Evolutionary conservation across 2,113 vertebrate species (phyloP).

Genomic region (Lates calcarifer): DNA sequence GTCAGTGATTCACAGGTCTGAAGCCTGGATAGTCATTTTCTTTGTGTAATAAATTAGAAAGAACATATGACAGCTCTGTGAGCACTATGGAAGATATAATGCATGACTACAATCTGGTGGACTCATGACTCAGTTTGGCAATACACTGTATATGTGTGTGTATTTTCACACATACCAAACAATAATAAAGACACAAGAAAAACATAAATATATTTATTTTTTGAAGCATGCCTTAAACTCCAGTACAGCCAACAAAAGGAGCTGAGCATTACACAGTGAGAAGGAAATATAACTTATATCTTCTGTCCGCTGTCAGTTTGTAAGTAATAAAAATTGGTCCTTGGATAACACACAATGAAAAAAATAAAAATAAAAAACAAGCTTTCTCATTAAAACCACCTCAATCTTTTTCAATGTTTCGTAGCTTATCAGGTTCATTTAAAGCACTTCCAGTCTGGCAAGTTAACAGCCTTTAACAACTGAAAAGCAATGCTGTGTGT

Average conservation of each 20-base stretch:
- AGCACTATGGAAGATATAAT: not conserved
- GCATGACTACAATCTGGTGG: not conserved
- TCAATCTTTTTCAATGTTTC: constrained; percentile 27
- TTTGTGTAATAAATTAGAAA: not conserved
- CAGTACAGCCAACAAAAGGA: constrained; percentile 64
- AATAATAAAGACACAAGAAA: constrained; percentile 50
- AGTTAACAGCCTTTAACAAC: constrained; percentile 19
- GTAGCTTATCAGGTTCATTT: constrained; percentile 75
- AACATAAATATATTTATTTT: constrained; percentile 81
- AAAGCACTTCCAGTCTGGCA: constrained; percentile 63
- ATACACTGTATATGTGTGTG: not conserved
- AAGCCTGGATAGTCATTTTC: not conserved
- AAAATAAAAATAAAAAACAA: constrained; percentile 9
- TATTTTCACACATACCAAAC: not conserved
- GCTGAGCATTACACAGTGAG: constrained; percentile 65
- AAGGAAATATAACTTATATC: constrained; percentile 60
- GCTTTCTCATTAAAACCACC: constrained; percentile 45
- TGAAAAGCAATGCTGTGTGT: constrained; percentile 49
- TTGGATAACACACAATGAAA: constrained; percentile 39
- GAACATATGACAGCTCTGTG: not conserved
- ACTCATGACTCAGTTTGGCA: not conserved
- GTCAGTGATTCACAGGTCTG: not conserved
- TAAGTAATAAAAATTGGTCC: constrained; percentile 66
- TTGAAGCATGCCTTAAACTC: constrained; percentile 71
- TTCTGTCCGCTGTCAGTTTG: constrained; percentile 56